These are phyloP conservation scores for Lobophora halterata DNA, from an alignment of 2,888 invertebrate genomes.

Conservation along the genomic window DNA sequence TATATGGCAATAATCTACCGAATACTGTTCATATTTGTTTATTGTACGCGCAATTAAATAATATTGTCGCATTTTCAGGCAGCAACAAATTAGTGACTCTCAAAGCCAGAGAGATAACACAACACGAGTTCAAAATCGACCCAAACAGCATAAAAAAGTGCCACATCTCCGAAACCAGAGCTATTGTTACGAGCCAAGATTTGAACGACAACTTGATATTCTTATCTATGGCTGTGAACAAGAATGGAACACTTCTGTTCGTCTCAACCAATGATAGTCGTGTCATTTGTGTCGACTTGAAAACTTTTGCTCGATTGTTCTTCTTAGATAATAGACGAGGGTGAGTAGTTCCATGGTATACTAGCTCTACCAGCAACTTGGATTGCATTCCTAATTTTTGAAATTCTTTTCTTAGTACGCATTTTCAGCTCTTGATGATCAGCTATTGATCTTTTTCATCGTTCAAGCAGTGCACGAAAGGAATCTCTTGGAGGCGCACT, in stretches of 20 bases:
- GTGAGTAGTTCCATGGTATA: conserved; percentile 43
- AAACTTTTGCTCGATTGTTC: conserved; percentile 55
- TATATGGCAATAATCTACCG: no score
- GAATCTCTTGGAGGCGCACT: no score
- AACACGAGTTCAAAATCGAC: conserved; percentile 53
- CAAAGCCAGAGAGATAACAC: conserved; percentile 57
- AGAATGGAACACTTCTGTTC: conserved; percentile 63
- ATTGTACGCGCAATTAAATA: no score
- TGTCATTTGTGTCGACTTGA: conserved; percentile 64
- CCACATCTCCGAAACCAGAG: conserved; percentile 45
- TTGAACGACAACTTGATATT: conserved; percentile 59
- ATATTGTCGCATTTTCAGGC: conserved; percentile 47
- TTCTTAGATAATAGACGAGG: conserved; percentile 71
- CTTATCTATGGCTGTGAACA: conserved; percentile 61
- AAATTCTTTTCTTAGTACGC: no score
- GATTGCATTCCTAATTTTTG: no score
- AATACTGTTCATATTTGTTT: no score
- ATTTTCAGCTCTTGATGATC: no score
- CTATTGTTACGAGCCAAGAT: conserved; percentile 49
- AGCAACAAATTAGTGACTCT: conserved; percentile 64
- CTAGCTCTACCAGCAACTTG: no score
- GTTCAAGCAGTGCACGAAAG: no score
- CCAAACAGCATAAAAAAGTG: conserved; percentile 39
- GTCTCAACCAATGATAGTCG: conserved; percentile 69
- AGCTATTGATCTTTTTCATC: no score